These are phyloP conservation scores for Thymelicus sylvestris DNA, from an alignment of 2,888 invertebrate genomes.

Conservation along the genomic window DNA sequence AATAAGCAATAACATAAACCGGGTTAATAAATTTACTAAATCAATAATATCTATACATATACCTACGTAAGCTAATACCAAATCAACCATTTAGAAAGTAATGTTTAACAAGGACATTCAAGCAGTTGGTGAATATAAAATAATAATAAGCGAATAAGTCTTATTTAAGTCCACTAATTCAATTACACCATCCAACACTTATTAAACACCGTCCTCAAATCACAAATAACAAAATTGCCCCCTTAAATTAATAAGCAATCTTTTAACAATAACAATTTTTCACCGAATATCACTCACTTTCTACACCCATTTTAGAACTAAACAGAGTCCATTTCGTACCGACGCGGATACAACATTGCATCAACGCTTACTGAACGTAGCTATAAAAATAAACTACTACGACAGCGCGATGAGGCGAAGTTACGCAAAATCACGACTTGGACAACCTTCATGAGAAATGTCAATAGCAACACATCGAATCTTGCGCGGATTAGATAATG, in stretches of 20 bases:
- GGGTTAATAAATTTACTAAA: not conserved
- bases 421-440: conserved; percentile 81
- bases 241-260: not conserved
- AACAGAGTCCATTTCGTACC: conserved; percentile 21
- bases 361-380: conserved; percentile 59
- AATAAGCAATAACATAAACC: not conserved
- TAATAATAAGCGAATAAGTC: not conserved
- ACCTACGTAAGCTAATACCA: not conserved
- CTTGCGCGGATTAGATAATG: conserved; percentile 54
- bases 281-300: conserved; percentile 52
- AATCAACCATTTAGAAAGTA: conserved; percentile 20
- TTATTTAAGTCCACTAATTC: not conserved
- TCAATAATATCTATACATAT: not conserved
- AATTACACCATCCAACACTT: not conserved
- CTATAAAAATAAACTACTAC: conserved; percentile 68
- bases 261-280: conserved; percentile 13
- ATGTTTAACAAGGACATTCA: conserved; percentile 11
- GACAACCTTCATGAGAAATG: conserved; percentile 79
- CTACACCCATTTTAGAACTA: conserved; percentile 51
- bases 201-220: not conserved
- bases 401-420: conserved; percentile 62
- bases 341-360: conserved; percentile 53
- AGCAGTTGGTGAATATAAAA: not conserved
- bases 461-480: conserved; percentile 75
- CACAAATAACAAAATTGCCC: conserved; percentile 3